phyloP scores from a whole-genome alignment of 2,113 vertebrate species.

The Tapirus terrestris region DNA sequence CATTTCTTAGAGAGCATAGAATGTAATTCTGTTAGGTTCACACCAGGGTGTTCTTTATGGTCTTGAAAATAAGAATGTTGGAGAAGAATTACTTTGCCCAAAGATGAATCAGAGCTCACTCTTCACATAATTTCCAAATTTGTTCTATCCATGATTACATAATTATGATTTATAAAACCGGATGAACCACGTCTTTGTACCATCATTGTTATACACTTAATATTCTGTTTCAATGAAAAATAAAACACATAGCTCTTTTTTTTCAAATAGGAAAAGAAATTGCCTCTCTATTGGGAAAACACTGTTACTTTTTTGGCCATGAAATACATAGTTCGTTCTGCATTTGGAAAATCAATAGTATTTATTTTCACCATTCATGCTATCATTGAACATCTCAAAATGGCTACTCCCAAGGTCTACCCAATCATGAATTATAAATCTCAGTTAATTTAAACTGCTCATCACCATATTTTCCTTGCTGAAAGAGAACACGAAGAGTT shows the following conservation, averaged over 20 bases:
- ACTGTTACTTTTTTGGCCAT: background rate
- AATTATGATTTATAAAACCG: background rate
- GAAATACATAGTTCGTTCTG: background rate
- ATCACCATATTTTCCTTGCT: background rate
- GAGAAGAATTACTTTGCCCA: background rate
- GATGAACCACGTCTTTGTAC: background rate
- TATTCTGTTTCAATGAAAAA: background rate
- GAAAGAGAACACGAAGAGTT: background rate
- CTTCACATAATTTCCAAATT: background rate
- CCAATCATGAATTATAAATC: background rate
- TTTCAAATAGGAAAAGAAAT: background rate
- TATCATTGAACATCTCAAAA: background rate
- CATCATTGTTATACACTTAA: background rate
- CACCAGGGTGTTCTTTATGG: background rate
- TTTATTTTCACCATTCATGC: background rate
- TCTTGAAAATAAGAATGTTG: background rate
- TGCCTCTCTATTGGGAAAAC: background rate
- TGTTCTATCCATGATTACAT: background rate
- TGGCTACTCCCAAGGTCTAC: background rate
- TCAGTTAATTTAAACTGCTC: background rate
- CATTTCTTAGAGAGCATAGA: background rate
- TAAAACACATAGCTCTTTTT: background rate
- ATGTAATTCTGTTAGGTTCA: background rate
- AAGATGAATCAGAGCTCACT: background rate
- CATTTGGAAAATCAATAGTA: background rate